Evolutionary conservation across 2,797 vertebrate species (phyloP).

Genomic region (Megaceryle alcyon): DNA sequence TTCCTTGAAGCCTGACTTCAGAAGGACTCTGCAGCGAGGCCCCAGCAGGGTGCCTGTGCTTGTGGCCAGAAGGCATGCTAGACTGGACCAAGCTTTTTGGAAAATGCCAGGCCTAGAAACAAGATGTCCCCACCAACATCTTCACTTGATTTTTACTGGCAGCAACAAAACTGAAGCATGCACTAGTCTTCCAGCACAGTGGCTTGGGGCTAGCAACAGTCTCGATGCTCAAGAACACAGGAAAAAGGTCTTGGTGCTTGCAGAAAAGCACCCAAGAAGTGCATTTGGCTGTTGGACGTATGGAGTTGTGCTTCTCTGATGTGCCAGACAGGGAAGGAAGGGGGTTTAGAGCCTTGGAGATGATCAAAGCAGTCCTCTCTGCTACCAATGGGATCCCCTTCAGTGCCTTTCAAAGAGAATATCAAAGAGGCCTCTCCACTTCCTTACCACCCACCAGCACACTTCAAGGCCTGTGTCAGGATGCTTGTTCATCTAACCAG

Average conservation of each 20-base stretch:
- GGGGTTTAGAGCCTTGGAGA: background rate
- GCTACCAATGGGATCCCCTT: background rate
- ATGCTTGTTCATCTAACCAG: background rate
- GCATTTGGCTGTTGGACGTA: background rate
- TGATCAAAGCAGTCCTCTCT: background rate
- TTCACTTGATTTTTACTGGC: background rate
- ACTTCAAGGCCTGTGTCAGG: background rate
- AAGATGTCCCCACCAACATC: background rate
- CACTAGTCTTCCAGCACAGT: background rate
- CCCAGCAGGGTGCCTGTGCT: background rate
- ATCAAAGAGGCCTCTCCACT: background rate
- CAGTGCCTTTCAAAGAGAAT: background rate
- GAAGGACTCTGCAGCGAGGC: background rate
- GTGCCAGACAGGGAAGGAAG: background rate
- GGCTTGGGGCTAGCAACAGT: background rate
- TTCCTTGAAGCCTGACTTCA: background rate
- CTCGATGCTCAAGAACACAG: background rate
- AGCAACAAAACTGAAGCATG: background rate
- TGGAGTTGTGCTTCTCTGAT: background rate
- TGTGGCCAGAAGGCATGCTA: background rate
- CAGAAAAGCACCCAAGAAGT: background rate
- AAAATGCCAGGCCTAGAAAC: background rate
- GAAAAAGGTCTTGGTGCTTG: background rate
- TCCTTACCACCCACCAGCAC: background rate
- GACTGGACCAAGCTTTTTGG: background rate